phyloP scores from a whole-genome alignment of 2,113 vertebrate species.

The Petrocephalus zakoni region DNA sequence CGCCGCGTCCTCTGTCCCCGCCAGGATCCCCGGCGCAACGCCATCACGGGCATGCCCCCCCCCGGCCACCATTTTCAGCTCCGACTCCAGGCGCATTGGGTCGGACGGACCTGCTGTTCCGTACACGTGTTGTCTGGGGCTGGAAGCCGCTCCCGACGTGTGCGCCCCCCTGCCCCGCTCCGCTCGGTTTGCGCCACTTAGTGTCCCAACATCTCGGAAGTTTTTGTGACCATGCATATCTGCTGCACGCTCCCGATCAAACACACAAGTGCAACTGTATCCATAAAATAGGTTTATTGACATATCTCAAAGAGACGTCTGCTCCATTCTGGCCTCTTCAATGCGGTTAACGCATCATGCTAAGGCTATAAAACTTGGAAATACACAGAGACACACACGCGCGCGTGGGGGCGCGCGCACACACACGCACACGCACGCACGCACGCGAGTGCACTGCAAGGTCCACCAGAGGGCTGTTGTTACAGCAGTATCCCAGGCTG shows the following conservation, averaged over 20 bases:
- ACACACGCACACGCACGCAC: no score
- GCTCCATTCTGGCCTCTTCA: conserved; percentile 43
- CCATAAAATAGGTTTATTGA: conserved; percentile 84
- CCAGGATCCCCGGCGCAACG: neutral
- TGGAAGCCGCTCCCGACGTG: neutral
- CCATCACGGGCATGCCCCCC: neutral
- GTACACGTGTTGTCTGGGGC: neutral
- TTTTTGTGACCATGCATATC: neutral
- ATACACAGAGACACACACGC: conserved; percentile 16
- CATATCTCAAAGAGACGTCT: conserved; percentile 46
- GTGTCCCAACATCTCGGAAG: neutral
- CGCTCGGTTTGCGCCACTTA: neutral
- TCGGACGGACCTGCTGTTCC: neutral
- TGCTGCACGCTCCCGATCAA: neutral
- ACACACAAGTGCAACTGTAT: conserved; percentile 45
- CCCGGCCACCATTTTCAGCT: neutral
- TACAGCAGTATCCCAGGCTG: conserved; percentile 51
- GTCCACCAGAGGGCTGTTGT: conserved; percentile 48
- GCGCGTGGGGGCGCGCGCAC: no score
- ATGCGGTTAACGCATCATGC: conserved; percentile 79
- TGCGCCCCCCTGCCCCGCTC: no score
- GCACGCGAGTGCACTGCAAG: conserved; percentile 46
- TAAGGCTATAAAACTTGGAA: conserved; percentile 72
- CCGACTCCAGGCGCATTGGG: neutral
- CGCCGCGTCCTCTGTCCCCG: neutral